phyloP scores from a whole-genome alignment of 2,113 vertebrate species.

The Bubalus kerabau region DNA sequence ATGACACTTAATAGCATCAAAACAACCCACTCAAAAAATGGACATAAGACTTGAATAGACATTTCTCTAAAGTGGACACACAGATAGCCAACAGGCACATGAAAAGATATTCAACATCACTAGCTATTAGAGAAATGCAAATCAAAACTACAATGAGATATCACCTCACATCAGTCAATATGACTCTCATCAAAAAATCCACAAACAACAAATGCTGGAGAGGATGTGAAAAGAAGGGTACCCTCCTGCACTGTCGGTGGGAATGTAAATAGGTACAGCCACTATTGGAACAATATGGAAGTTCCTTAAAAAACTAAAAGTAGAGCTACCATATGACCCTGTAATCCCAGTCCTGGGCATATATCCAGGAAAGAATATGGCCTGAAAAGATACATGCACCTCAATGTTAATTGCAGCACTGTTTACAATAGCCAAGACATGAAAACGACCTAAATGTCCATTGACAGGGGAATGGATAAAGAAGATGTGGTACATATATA shows the following conservation, averaged over 20 bases:
- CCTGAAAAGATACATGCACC: neutral
- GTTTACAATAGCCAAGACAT: neutral
- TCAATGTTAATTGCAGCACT: neutral
- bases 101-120: neutral
- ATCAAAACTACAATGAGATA: neutral
- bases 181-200: neutral
- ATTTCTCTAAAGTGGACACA: neutral
- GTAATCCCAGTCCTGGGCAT: neutral
- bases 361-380: neutral
- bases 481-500: neutral
- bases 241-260: neutral
- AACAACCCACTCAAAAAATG: neutral
- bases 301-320: neutral
- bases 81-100: neutral
- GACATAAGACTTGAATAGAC: neutral
- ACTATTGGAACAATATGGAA: neutral
- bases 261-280: neutral
- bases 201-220: neutral
- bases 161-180: neutral
- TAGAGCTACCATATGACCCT: neutral
- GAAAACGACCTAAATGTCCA: neutral
- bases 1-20: neutral
- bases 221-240: neutral
- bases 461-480: neutral
- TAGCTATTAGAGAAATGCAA: neutral